phyloP scores from a whole-genome alignment of 2,113 vertebrate genomes.

The Nothoprocta pentlandii region DNA sequence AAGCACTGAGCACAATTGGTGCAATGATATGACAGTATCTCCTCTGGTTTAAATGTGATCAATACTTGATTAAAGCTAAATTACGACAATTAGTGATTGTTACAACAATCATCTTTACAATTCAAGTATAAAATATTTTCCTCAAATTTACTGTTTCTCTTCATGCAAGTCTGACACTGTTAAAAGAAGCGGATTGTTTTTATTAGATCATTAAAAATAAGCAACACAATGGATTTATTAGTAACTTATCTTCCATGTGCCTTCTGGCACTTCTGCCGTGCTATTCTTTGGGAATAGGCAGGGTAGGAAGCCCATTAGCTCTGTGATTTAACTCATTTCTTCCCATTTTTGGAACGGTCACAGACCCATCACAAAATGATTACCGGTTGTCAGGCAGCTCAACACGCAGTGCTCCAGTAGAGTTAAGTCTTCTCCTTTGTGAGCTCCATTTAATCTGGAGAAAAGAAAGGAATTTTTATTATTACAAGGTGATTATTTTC shows the following conservation, averaged over 20 bases:
- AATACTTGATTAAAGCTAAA: neutral
- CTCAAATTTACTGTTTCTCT: neutral
- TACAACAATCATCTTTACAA: neutral
- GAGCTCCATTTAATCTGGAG: neutral
- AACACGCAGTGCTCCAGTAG: neutral
- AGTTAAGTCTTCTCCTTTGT: neutral
- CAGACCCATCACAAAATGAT: conserved; percentile 21
- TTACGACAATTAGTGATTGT: neutral
- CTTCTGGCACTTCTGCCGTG: conserved; percentile 48
- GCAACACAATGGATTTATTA: conserved; percentile 67
- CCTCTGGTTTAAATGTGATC: neutral
- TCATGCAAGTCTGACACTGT: rapidly evolving
- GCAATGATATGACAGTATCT: neutral
- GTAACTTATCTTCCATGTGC: conserved; percentile 57
- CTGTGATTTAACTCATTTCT: conserved; percentile 46
- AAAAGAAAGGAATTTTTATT: neutral
- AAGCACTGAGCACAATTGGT: neutral
- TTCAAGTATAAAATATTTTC: neutral
- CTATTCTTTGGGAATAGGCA: conserved; percentile 47
- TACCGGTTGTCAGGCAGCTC: neutral
- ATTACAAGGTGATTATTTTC: neutral
- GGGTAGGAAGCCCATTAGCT: conserved; percentile 19
- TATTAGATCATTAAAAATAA: conserved; percentile 58
- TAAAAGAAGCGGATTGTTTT: conserved; percentile 14
- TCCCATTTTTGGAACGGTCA: conserved; percentile 39